A percentile compares a stretch with the other conserved stretches of the same genome.
These are phyloP conservation scores for Hippopotamyrus pictus DNA, from an alignment of 2,797 vertebrate species.

Conservation along the genomic window DNA sequence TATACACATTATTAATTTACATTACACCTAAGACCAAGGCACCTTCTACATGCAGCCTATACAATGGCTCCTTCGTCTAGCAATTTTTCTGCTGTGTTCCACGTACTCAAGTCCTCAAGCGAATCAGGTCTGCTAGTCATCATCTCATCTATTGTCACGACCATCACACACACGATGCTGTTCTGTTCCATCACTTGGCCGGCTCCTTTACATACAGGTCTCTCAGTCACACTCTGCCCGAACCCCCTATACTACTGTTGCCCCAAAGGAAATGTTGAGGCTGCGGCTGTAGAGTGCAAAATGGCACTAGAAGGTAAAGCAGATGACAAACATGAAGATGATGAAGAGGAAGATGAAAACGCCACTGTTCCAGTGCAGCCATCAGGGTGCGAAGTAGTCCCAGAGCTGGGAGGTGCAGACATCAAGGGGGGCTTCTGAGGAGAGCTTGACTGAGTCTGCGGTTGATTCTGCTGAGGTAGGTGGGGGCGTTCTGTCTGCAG, in stretches of 20 bases:
- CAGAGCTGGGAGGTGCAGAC: conserved; percentile 39
- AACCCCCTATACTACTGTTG: conserved; percentile 45
- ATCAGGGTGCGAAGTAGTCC: conserved; percentile 42
- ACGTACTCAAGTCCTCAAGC: conserved; percentile 1
- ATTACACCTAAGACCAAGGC: neutral
- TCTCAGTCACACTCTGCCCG: neutral
- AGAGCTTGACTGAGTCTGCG: conserved; percentile 49
- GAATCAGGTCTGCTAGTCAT: neutral
- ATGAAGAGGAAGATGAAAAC: conserved; percentile 52
- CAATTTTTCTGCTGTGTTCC: neutral
- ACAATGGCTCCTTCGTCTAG: neutral
- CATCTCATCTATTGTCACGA: neutral
- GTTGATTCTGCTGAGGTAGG: conserved; percentile 46
- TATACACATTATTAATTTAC: conserved; percentile 28
- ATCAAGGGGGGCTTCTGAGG: conserved; percentile 42
- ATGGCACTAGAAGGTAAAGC: conserved; percentile 72
- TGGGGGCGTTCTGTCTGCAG: conserved; percentile 42
- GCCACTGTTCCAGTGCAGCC: conserved; percentile 36
- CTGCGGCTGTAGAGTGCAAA: conserved; percentile 58
- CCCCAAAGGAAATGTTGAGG: conserved; percentile 64
- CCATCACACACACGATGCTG: neutral
- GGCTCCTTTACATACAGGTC: conserved; percentile 30
- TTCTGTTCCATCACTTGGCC: conserved; percentile 23
- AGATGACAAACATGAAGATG: conserved; percentile 62
- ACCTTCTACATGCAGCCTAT: conserved; percentile 14